These are phyloP conservation scores for Platycercus adscitus DNA, from an alignment of 2,113 vertebrate genomes.

Conservation along the genomic window DNA sequence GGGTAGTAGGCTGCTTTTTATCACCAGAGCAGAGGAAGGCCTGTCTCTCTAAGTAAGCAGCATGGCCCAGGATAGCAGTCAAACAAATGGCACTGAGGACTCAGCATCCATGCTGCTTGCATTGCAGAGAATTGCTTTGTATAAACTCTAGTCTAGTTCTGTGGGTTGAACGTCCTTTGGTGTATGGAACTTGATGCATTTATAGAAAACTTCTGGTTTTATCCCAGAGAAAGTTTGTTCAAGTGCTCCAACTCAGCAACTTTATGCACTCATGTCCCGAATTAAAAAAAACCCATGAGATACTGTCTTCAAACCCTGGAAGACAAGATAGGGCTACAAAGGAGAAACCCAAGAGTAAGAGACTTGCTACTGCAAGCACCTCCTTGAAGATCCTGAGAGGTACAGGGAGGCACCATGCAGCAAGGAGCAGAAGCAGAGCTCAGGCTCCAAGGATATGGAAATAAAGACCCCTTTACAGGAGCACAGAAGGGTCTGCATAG, in stretches of 20 bases:
- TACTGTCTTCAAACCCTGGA: neutral
- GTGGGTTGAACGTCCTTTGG: neutral
- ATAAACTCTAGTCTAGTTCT: neutral
- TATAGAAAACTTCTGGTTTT: neutral
- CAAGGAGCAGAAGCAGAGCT: neutral
- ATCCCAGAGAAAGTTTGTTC: neutral
- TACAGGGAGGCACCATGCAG: neutral
- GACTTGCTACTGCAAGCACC: neutral
- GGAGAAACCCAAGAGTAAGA: neutral
- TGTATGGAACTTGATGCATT: neutral
- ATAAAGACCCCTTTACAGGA: neutral
- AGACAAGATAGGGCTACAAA: neutral
- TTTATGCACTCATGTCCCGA: neutral
- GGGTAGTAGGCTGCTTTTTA: neutral
- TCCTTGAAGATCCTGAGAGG: neutral
- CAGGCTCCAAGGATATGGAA: neutral
- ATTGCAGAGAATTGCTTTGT: neutral
- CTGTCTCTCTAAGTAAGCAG: neutral
- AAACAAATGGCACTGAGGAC: neutral
- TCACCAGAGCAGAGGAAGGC: neutral
- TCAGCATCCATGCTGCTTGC: neutral
- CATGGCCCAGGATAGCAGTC: neutral
- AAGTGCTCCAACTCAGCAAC: neutral
- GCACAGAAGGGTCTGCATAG: neutral
- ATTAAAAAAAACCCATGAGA: neutral